These are phyloP conservation scores for Upupa epops DNA, from an alignment of 2,113 vertebrate species.

Conservation along the genomic window DNA sequence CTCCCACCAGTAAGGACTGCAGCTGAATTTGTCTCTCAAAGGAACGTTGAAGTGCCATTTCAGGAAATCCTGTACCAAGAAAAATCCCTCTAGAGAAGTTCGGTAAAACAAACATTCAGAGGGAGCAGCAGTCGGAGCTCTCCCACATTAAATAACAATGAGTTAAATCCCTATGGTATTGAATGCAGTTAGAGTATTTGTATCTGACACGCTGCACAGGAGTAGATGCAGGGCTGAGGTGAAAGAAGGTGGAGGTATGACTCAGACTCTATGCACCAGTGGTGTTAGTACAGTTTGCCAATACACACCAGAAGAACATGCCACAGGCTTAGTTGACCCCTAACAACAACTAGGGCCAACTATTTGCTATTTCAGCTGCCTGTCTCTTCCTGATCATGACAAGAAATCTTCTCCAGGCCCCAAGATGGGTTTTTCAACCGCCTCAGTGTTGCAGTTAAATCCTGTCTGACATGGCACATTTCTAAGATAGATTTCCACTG, in stretches of 20 bases:
- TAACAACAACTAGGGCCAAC: accelerated
- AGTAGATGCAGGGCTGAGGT: not conserved
- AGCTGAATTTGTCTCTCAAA: not conserved
- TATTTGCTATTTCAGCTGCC: not conserved
- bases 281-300: not conserved
- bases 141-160: not conserved
- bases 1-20: not conserved
- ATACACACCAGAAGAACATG: not conserved
- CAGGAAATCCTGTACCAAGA: not conserved
- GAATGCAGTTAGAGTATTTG: not conserved
- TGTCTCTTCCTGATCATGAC: not conserved
- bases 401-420: not conserved
- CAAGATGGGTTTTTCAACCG: not conserved
- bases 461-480: not conserved
- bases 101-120: not conserved
- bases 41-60: not conserved
- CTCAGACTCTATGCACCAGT: too few species aligned
- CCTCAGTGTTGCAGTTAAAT: not conserved
- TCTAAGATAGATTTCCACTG: not conserved
- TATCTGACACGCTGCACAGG: not conserved
- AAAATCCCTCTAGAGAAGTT: not conserved
- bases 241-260: not conserved
- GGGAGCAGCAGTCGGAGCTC: not conserved
- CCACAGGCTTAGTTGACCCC: not conserved
- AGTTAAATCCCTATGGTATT: not conserved